Evolutionary conservation across 2,113 vertebrate species (phyloP).

Genomic region (Parotia lawesii): DNA sequence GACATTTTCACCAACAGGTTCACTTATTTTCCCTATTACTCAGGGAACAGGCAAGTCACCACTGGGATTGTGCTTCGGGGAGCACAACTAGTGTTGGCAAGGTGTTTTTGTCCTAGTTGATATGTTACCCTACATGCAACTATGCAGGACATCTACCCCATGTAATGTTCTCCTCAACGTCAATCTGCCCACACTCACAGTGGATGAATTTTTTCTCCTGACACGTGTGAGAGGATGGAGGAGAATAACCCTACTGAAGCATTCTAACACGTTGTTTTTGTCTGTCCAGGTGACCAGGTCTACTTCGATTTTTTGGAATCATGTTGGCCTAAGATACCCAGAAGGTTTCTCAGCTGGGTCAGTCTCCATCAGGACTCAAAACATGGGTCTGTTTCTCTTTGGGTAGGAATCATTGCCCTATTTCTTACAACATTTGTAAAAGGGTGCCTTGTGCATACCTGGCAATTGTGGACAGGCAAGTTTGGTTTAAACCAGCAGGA

Average conservation of each 20-base stretch:
- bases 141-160: too few species aligned
- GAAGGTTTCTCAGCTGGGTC: not conserved
- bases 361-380: not conserved
- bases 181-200: not conserved
- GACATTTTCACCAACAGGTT: not conserved
- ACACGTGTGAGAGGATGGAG: accelerated
- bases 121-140: not conserved
- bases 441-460: accelerated
- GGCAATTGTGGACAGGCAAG: not conserved
- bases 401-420: not conserved
- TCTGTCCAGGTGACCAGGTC: not conserved
- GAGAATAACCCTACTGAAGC: not conserved
- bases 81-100: not conserved
- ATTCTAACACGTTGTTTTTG: not conserved
- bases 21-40: not conserved
- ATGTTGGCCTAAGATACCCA: not conserved
- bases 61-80: not conserved
- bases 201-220: not conserved
- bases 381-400: not conserved
- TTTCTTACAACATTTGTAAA: not conserved
- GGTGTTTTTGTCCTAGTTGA: accelerated
- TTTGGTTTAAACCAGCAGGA: not conserved
- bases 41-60: not conserved
- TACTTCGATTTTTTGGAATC: not conserved
- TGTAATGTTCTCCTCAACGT: not conserved